These are phyloP conservation scores for Scaptodrosophila lebanonensis DNA, from an alignment of 1,140 invertebrate genomes.

Conservation along the genomic window DNA sequence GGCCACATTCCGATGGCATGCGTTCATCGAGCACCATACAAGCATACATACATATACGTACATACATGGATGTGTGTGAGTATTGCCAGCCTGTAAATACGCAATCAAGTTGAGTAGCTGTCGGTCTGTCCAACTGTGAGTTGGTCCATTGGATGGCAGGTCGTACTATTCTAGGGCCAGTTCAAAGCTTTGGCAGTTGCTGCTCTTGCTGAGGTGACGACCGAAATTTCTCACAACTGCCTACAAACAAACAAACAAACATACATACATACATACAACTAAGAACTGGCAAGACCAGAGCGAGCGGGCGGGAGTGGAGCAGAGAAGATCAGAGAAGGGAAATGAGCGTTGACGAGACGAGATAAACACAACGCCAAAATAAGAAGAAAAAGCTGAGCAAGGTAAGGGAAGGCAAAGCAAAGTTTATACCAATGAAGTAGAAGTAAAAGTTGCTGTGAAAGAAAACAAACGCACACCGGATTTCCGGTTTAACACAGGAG, in stretches of 20 bases:
- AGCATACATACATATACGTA: too few relatives aligned
- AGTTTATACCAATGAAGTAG: slow-evolving; percentile 32
- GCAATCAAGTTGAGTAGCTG: too few relatives aligned
- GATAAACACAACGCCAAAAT: slow-evolving; percentile 2
- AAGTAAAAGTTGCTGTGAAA: slow-evolving; percentile 37
- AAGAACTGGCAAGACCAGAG: not conserved
- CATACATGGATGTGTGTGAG: too few relatives aligned
- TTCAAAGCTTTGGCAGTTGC: not conserved
- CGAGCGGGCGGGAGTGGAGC: not conserved
- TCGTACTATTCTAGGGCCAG: not conserved
- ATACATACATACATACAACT: too few relatives aligned
- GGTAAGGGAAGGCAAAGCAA: slow-evolving; percentile 40
- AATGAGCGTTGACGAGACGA: too few relatives aligned
- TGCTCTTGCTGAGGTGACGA: not conserved
- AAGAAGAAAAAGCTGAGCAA: not conserved
- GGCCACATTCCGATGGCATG: not conserved
- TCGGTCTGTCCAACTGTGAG: not conserved
- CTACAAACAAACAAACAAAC: not conserved
- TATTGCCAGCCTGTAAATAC: too few relatives aligned
- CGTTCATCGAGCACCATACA: not conserved
- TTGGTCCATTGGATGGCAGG: too few relatives aligned
- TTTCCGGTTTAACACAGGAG: slow-evolving; percentile 65
- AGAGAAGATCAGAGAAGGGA: not conserved
- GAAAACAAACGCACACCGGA: slow-evolving; percentile 45
- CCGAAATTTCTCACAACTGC: too few relatives aligned